These are phyloP conservation scores for Cactoblastis cactorum DNA, from an alignment of 2,888 invertebrate genomes.

Conservation along the genomic window DNA sequence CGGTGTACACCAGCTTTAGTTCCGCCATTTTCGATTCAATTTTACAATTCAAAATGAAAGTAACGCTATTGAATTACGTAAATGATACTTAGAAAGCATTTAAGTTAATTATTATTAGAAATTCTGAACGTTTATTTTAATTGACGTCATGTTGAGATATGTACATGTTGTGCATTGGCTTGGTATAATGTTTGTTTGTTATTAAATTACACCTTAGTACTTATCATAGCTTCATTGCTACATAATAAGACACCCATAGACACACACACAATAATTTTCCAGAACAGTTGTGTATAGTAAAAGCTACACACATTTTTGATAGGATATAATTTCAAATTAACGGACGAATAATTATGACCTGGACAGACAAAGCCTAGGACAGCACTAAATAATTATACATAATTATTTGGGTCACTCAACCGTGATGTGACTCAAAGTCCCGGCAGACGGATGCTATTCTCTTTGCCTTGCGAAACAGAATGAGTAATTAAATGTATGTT, in stretches of 20 bases:
- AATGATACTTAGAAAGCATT: conserved; percentile 13
- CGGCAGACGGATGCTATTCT: not conserved
- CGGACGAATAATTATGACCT: no score
- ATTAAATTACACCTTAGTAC: not conserved
- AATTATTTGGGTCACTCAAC: not conserved
- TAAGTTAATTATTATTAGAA: conserved; percentile 8
- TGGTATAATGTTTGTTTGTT: not conserved
- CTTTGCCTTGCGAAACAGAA: not conserved
- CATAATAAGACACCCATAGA: no score
- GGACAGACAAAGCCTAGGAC: no score
- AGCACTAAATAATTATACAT: no score
- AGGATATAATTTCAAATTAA: no score
- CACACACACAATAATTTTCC: no score
- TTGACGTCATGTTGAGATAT: not conserved
- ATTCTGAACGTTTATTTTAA: not conserved
- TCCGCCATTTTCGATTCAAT: not conserved
- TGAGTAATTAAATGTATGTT: not conserved
- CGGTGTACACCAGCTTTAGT: not conserved
- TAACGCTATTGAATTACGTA: conserved; percentile 4
- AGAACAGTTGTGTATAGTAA: no score
- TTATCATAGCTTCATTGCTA: not conserved
- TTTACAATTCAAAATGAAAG: conserved; percentile 8
- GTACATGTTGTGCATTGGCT: not conserved
- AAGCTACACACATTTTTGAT: no score
- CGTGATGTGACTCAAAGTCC: not conserved